Percentiles rank a stretch among this genome's conserved stretches.
Evolutionary conservation across 1,140 invertebrate genomes (phyloP).

Genomic region (Drosophila pectinifera): DNA sequence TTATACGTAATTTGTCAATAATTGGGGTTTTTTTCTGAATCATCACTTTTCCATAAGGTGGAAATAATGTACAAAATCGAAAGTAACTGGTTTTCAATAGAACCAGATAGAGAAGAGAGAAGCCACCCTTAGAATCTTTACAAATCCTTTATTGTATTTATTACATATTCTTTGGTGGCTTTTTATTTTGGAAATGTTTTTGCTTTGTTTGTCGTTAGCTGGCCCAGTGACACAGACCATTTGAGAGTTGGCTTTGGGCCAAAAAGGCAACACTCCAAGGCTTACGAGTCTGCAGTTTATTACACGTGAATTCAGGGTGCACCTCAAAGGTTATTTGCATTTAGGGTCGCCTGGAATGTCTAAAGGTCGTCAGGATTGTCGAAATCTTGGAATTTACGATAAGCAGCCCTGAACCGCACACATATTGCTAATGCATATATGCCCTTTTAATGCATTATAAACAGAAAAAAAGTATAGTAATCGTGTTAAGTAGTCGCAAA

Average conservation of each 20-base stretch:
- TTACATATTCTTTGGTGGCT: not conserved
- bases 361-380: not conserved
- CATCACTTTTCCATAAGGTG: not conserved
- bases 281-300: constrained; percentile 6
- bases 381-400: not conserved
- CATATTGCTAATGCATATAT: constrained; percentile 17
- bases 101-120: not conserved
- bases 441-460: constrained; percentile 26
- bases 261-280: constrained; percentile 11
- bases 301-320: constrained; percentile 4
- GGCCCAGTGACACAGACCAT: constrained; percentile 48
- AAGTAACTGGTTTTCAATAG: constrained; percentile 1
- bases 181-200: constrained; percentile 10
- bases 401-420: constrained; percentile 15
- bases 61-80: not conserved
- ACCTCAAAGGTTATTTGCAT: constrained; percentile 17
- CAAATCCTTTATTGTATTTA: not conserved
- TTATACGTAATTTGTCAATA: constrained; percentile 33
- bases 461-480: constrained; percentile 31
- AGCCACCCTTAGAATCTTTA: not conserved
- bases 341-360: constrained; percentile 6
- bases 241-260: constrained; percentile 45
- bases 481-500: constrained; percentile 56
- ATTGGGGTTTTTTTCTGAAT: constrained; percentile 15
- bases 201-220: constrained; percentile 14